phyloP scores from a whole-genome alignment of 2,888 invertebrate species.

The Ochropleura leucogaster region DNA sequence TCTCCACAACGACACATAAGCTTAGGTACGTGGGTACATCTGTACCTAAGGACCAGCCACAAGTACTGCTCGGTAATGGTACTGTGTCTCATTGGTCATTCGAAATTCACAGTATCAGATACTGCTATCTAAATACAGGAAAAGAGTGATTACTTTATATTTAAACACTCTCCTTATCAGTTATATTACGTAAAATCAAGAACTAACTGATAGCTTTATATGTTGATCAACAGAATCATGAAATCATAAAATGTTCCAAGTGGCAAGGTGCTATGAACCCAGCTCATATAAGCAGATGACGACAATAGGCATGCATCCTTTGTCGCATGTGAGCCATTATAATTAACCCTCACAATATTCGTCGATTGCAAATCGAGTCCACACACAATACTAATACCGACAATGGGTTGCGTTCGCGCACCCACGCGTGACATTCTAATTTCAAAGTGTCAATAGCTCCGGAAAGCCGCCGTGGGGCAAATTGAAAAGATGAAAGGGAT shows the following conservation, averaged over 20 bases:
- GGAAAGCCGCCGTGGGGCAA: conserved; percentile 78
- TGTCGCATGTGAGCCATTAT: conserved; percentile 64
- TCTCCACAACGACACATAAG: conserved; percentile 49
- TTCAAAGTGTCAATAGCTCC: conserved; percentile 86
- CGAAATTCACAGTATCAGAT: conserved; percentile 35
- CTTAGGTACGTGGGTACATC: conserved; percentile 28
- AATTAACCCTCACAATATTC: conserved; percentile 77
- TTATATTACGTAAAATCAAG: conserved; percentile 54
- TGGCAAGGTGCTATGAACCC: conserved; percentile 40
- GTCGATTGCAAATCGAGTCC: conserved; percentile 74
- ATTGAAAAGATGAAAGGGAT: conserved; percentile 76
- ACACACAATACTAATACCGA: conserved; percentile 74
- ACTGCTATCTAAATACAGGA: conserved; percentile 55
- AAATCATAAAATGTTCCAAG: conserved; percentile 26
- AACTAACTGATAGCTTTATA: conserved; percentile 29
- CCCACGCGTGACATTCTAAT: conserved; percentile 88
- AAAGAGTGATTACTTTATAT: conserved; percentile 49
- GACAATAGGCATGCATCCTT: conserved; percentile 63
- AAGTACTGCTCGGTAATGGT: conserved; percentile 42
- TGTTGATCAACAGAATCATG: conserved; percentile 21
- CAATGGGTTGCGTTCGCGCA: conserved; percentile 85
- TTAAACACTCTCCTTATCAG: conserved; percentile 40
- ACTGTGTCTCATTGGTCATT: conserved; percentile 41
- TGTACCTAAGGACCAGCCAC: conserved; percentile 20
- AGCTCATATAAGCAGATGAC: conserved; percentile 53